A percentile compares a stretch with the other conserved stretches of the same genome.
Evolutionary conservation across 2,797 vertebrate genomes (phyloP).

Genomic region (Enteromius trimaculatus): DNA sequence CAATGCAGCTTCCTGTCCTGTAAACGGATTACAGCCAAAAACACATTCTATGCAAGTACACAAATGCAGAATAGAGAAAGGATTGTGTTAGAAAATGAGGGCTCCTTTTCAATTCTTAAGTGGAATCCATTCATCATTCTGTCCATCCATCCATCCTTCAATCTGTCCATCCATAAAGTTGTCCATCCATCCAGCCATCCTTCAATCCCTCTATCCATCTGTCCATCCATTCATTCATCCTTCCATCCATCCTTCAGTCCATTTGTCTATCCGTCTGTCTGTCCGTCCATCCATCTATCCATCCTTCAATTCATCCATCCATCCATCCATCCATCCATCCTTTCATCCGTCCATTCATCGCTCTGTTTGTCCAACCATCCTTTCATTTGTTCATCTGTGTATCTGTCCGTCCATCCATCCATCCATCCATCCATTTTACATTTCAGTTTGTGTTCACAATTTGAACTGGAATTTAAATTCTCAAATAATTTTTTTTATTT

Average conservation of each 20-base stretch:
- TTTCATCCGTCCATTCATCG: not conserved
- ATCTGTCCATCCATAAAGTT: not conserved
- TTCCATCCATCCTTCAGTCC: no score
- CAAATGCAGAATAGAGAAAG: not conserved
- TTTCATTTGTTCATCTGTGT: no score
- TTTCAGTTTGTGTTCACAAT: no score
- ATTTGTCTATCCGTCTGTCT: no score
- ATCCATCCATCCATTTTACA: no score
- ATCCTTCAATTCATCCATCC: not conserved
- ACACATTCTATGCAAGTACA: not conserved
- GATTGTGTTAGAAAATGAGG: not conserved
- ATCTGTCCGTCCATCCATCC: no score
- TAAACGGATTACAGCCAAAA: not conserved
- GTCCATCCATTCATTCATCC: not conserved
- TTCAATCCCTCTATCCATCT: no score
- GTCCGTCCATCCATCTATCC: not conserved
- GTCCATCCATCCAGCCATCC: fast-evolving
- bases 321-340: not conserved
- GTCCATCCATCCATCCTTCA: not conserved
- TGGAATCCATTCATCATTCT: not conserved
- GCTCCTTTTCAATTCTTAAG: not conserved
- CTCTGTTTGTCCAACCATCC: no score
- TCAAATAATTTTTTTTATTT: not conserved
- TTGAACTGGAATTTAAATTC: not conserved
- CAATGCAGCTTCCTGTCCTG: not conserved